Evolutionary conservation across 2,888 invertebrate genomes (phyloP).

Genomic region (Drosophila ochracea): DNA sequence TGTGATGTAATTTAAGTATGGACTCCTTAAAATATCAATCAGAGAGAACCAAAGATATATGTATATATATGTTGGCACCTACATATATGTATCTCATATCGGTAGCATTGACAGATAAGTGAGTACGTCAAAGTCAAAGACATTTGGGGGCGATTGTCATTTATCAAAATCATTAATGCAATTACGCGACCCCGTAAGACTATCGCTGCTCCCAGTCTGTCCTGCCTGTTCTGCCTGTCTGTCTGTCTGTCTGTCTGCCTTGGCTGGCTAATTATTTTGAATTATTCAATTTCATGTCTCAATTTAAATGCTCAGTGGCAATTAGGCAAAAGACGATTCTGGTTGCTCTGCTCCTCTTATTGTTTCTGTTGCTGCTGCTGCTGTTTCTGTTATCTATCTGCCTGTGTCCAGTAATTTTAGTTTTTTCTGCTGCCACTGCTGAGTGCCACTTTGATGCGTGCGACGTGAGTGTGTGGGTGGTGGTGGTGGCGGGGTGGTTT

Average conservation of each 20-base stretch:
- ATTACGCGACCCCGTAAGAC: conserved; percentile 61
- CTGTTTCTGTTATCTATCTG: conserved; percentile 43
- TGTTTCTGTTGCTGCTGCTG: conserved; percentile 26
- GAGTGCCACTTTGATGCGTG: conserved; percentile 77
- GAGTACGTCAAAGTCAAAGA: conserved; percentile 40
- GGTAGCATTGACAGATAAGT: conserved; percentile 4
- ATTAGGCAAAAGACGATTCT: conserved; percentile 70
- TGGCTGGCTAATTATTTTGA: conserved; percentile 83
- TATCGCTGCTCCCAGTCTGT: conserved; percentile 12
- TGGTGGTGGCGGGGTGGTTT: background rate
- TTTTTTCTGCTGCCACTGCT: conserved; percentile 52
- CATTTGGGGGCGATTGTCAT: conserved; percentile 63
- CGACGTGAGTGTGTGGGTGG: conserved; percentile 6
- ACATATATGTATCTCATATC: background rate
- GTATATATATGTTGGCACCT: background rate
- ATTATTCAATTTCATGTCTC: conserved; percentile 85
- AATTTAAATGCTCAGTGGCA: conserved; percentile 80
- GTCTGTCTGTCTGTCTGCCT: background rate
- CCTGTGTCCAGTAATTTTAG: conserved; percentile 64
- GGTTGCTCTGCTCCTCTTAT: conserved; percentile 24
- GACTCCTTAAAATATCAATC: background rate
- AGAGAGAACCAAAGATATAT: background rate
- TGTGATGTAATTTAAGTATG: background rate
- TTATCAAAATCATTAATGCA: conserved; percentile 82
- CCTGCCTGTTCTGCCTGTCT: background rate